Evolutionary conservation across 2,113 vertebrate species (phyloP), one percentile per base, ranked within the genome.

Genomic region (Salvelinus namaycush): DNA sequence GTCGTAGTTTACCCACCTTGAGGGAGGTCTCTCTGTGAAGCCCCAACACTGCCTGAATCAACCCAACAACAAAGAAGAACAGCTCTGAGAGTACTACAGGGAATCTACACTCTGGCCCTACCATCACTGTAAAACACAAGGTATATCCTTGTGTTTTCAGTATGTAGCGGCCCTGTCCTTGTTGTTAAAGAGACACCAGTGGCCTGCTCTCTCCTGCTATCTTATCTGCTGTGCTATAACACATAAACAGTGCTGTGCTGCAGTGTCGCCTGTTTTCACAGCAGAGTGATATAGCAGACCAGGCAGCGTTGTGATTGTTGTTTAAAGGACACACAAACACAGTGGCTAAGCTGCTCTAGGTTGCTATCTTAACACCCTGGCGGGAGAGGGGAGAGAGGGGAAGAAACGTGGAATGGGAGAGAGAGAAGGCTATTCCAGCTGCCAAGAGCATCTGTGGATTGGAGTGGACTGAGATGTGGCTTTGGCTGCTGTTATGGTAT

Each of bases 321-420:
- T 54, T 54, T 16, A 5, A 54, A 54, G 34, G 75, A 62, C 49
- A 74, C 31, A 72, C 39, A 54, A 26, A 71, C 75, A 78, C 73
- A 64, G 7, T 16, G 75, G 75, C 78, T 69, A 24, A 73, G 73
- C 76, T 39, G 68, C 13, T 29, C 1, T 77, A 71, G 79, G 79
- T 24, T 1, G 73, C 76, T 72, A 9, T 69, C 74, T 80, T 81
- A 84, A 84, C 87, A 81, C 20, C 70, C 51, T 29, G 13, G 54
- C 22, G 78, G 70, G 48, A 68, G 62, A 48, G 12, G 20, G 31
- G 39, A 39, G 34, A 39, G 7, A 39, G 34, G 34, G 7, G 34
- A 11, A 44, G 39, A 44, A 44, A 44, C 11, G 39, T 44, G 39
- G 39, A 11, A 11, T 44, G 39, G 39, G 39, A 11, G 39, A 44